Evolutionary conservation across 1,140 invertebrate species (phyloP), one percentile per base, ranked within the genome.

Genomic region (Halesus radiatus): DNA sequence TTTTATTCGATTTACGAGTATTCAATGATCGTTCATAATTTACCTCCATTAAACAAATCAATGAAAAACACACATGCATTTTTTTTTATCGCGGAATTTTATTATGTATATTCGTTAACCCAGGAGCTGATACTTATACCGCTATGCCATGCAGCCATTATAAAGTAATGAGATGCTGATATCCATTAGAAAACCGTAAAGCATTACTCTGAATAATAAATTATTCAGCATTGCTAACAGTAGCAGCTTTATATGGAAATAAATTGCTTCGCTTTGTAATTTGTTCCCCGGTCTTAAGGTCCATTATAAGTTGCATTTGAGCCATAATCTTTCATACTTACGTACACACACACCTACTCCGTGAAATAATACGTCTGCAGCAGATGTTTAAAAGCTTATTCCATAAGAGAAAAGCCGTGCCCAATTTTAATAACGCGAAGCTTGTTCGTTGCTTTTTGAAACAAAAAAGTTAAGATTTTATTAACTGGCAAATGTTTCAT

Each of bases 231-330:
- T 22, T 64, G 23, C 23, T 64, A 64, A 29, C 60, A 64, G 60
- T 64, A 6, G 23, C 15, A 23, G 23, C 60, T 23, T 64, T 26
- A 64, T 64, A 29, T 23, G 20, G 60, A 29, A 64, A 64, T 23
- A 64, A 45, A 70, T 70, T 20, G 66, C 66, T 20, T 45, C 13
- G 37, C 66, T 37, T 45, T 70, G 66, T 70, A 70, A 50, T 70
- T 50, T 50, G 32, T 13, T 70, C 18, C 64, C n/a, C 32, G 16
- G 29, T 50, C n/a, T 50, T 20, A 70, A 18, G 66, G 66, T 70
- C 5, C 18, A 70, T 70, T 70, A 20, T 70, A 70, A 70, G 45
- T 70, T 70, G 66, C 66, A 70, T 70, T 70, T 70, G 62, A 29
- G 62, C 60, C 60, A 26, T 68, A 16, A 37, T 32, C 20, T 3